phyloP scores from a whole-genome alignment of 2,113 vertebrate species.

The Aix galericulata region DNA sequence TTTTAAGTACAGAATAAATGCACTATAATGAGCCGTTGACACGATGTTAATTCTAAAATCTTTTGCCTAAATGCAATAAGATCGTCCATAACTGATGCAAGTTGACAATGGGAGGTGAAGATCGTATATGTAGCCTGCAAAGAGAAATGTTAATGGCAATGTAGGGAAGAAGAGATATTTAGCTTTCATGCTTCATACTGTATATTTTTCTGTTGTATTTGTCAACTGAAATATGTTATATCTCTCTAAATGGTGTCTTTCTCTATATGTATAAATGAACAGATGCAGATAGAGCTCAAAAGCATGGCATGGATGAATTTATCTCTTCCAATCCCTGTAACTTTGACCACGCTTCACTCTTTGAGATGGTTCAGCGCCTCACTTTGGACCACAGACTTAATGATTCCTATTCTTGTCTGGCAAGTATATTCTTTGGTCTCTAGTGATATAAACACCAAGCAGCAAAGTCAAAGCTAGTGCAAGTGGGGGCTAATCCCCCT shows the following conservation, averaged over 20 bases:
- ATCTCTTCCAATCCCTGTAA: constrained; percentile 99
- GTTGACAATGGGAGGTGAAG: constrained; percentile 94
- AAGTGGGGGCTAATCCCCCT: constrained; percentile 46
- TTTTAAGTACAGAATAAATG: constrained; percentile 72
- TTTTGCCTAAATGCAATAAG: constrained; percentile 76
- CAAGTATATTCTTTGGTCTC: constrained; percentile 87
- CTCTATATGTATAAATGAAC: constrained; percentile 93
- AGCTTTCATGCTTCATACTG: constrained; percentile 74
- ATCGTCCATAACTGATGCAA: constrained; percentile 87
- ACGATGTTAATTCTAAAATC: constrained; percentile 77
- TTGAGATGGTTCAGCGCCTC: constrained; percentile 97
- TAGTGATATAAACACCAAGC: constrained; percentile 73
- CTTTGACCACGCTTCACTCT: constrained; percentile 97
- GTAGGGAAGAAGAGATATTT: constrained; percentile 54
- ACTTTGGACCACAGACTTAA: constrained; percentile 99
- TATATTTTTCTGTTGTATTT: constrained; percentile 76
- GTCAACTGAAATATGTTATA: constrained; percentile 80
- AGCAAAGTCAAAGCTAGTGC: constrained; percentile 67
- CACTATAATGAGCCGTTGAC: constrained; percentile 73
- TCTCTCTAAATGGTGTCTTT: constrained; percentile 89
- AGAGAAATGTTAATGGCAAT: constrained; percentile 66
- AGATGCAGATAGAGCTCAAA: constrained; percentile 99
- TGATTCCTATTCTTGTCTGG: constrained; percentile 99
- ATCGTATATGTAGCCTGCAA: constrained; percentile 61
- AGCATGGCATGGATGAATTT: constrained; percentile 99